Evolutionary conservation across 2,888 invertebrate genomes (phyloP).

Genomic region (Chymomyza procnemis): DNA sequence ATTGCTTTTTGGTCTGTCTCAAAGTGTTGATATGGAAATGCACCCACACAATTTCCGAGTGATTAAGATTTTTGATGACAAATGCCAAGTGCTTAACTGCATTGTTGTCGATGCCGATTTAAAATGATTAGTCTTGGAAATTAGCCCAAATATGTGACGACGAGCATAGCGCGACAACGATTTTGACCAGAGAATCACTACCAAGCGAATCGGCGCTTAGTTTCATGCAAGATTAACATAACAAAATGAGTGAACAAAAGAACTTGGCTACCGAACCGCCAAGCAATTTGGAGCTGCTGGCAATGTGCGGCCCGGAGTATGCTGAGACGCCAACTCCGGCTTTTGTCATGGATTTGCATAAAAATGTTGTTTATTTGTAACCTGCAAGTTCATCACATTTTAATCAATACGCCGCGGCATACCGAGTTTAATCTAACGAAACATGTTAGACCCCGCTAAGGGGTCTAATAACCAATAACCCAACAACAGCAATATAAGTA

Average conservation of each 20-base stretch:
- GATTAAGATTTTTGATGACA: slow-evolving; percentile 41
- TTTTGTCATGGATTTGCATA: slow-evolving; percentile 55
- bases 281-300: slow-evolving; percentile 64
- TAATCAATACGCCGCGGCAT: slow-evolving; percentile 50
- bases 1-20: slow-evolving; percentile 1
- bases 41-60: slow-evolving; percentile 25
- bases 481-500: background rate
- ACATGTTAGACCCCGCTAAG: slow-evolving; percentile 61
- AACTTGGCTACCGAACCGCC: slow-evolving; percentile 67
- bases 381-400: slow-evolving; percentile 67
- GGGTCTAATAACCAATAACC: slow-evolving; percentile 6
- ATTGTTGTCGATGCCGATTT: slow-evolving; percentile 50
- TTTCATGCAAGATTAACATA: slow-evolving; percentile 58
- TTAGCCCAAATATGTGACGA: slow-evolving; percentile 38
- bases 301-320: background rate
- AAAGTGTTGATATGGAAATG: slow-evolving; percentile 8
- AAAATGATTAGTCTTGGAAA: slow-evolving; percentile 59
- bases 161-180: background rate
- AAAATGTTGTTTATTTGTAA: slow-evolving; percentile 59
- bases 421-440: slow-evolving; percentile 33
- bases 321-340: background rate
- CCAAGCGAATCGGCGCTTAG: slow-evolving; percentile 41
- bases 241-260: slow-evolving; percentile 72
- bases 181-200: slow-evolving; percentile 56
- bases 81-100: slow-evolving; percentile 50